Base-by-base conservation (phyloP, 30 jellyfish, hydroid and myxozoan species). In the Cassiopea xamachana region DNA sequence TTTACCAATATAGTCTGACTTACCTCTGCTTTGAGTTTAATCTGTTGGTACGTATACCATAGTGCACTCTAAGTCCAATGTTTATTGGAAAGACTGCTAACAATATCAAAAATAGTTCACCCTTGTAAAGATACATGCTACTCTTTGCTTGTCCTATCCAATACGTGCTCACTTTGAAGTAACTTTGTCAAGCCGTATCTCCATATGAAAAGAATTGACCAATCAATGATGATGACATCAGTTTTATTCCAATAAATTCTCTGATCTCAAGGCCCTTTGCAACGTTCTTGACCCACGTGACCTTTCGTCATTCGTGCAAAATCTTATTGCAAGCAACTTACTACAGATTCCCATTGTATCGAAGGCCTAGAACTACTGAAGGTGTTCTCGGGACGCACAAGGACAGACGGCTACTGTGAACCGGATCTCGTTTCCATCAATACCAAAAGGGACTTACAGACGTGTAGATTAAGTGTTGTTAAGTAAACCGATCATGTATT, bases 41-140 rank as follows among this genome's bases (percentile, higher is more conserved):
- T 72, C 92, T 69, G 85, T 84, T 84, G 10, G 79, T 80, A 84
- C 27, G 92, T 70, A 84, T 84, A 27, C 92, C 92, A 70, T 84
- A 84, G 71, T 72, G 92, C 60, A 84, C 92, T 58, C 92, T 84
- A 2, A 84, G 70, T 49, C 79, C 92, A 19, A 70, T n/a, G 16
- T 77, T 49, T 27, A 84, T 84, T 43, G 70, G 83, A n/a, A 72
- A 15, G 80, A 48, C 70, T 7, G 77, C 79, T 7, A 84, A 12
- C 18, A 84, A 2, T 39, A 77, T 85, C 76, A 79, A 85, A 12
- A 84, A 47, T 58, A 10, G 70, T 69, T 69, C 48, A 60, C 77
- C 12, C 79, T 46, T 70, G 69, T 69, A 44, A 45, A 27, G 39
- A 27, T 71, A 79, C 92, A 84, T 84, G 62, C 13, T 72, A 78